Percentiles rank a stretch among this genome's conserved stretches.
Conservation (phyloP, 2,888 invertebrate genomes). For the Mamestra brassicae region DNA sequence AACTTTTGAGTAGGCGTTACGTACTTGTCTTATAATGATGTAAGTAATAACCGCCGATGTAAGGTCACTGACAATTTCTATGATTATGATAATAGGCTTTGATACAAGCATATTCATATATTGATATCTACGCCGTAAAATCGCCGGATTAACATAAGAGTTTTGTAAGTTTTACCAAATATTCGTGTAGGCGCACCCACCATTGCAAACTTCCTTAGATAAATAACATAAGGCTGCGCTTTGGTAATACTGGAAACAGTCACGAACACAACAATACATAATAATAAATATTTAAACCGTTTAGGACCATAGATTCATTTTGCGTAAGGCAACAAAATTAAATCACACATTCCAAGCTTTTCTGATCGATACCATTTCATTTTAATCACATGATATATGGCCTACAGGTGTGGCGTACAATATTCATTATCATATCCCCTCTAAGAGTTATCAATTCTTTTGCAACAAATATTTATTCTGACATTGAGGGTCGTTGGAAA, state of each 20-base stretch:
- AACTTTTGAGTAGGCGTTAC: slow-evolving; percentile 6
- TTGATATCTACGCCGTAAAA: slow-evolving; percentile 27
- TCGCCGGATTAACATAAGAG: slow-evolving; percentile 30
- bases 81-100: slow-evolving; percentile 33
- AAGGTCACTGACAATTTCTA: slow-evolving; percentile 21
- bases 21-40: slow-evolving; percentile 1
- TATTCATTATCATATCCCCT: slow-evolving; percentile 27
- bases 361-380: slow-evolving; percentile 15
- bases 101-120: slow-evolving; percentile 29
- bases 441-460: slow-evolving; percentile 39
- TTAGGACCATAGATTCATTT: slow-evolving; percentile 7
- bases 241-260: slow-evolving; percentile 47
- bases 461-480: slow-evolving; percentile 39
- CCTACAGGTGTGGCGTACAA: slow-evolving; percentile 22
- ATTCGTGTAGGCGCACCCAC: slow-evolving; percentile 33
- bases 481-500: slow-evolving; percentile 43
- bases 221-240: slow-evolving; percentile 26
- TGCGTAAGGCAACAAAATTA: slow-evolving; percentile 5
- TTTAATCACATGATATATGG: slow-evolving; percentile 1
- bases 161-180: slow-evolving; percentile 55
- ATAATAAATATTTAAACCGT: slow-evolving; percentile 11
- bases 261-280: slow-evolving; percentile 30
- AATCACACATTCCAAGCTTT: background rate
- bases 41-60: slow-evolving; percentile 11
- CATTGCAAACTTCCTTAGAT: slow-evolving; percentile 48